These are phyloP conservation scores for Heliconius charithonia DNA, from an alignment of 2,888 invertebrate species.

Conservation along the genomic window DNA sequence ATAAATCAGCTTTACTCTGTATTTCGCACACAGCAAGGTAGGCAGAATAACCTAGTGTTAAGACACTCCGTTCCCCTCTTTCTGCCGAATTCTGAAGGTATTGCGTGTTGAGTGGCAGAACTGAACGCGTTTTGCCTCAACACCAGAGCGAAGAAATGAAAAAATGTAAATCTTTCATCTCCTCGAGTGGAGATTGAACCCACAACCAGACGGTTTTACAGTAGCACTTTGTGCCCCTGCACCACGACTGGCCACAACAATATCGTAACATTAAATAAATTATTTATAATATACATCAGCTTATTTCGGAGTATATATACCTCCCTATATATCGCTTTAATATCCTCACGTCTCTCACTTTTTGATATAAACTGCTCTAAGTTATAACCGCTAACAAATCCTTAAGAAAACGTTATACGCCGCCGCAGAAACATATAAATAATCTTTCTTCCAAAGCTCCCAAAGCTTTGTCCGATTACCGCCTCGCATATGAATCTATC, in stretches of 20 bases:
- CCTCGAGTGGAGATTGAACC: too few relatives aligned
- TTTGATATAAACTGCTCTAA: neutral
- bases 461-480: constrained; percentile 22
- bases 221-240: too few relatives aligned
- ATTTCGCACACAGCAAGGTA: too few relatives aligned
- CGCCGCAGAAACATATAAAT: constrained; percentile 22
- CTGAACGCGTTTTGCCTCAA: too few relatives aligned
- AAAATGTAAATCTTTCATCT: too few relatives aligned
- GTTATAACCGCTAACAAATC: constrained; percentile 3
- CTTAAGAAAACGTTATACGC: constrained; percentile 8
- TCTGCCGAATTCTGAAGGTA: too few relatives aligned
- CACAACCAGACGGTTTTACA: too few relatives aligned
- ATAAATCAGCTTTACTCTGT: too few relatives aligned
- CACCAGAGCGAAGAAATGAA: too few relatives aligned
- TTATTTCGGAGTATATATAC: neutral
- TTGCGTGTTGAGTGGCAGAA: too few relatives aligned
- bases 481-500: constrained; percentile 14
- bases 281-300: neutral
- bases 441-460: constrained; percentile 11
- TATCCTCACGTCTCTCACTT: neutral
- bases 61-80: too few relatives aligned
- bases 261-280: neutral
- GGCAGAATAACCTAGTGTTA: too few relatives aligned
- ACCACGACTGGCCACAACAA: neutral
- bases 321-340: neutral